Percentiles rank a stretch among this genome's conserved stretches.
Evolutionary conservation across 1,140 invertebrate species (phyloP).

Genomic region (Dreissena rostriformis): DNA sequence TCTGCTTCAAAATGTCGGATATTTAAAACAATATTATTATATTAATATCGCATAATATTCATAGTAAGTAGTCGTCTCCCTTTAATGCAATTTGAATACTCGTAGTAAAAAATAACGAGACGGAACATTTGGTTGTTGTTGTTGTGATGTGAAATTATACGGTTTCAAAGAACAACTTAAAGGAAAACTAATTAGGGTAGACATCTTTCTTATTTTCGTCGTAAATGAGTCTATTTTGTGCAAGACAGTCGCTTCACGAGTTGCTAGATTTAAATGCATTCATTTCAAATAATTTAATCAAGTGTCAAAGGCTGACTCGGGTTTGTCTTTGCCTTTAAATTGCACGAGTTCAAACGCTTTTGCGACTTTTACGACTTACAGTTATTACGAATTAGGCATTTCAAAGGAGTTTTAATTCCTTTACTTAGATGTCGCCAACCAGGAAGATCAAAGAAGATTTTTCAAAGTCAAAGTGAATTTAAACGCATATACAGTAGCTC

Average conservation of each 20-base stretch:
- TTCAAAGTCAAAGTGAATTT: conserved; percentile 51
- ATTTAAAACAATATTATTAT: no score
- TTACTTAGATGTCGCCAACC: conserved; percentile 45
- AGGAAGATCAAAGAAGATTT: conserved; percentile 35
- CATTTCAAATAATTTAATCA: conserved; percentile 31
- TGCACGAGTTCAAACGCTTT: conserved; percentile 43
- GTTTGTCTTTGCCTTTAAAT: conserved; percentile 26
- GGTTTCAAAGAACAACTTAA: not conserved
- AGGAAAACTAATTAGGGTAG: not conserved
- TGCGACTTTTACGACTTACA: conserved; percentile 47
- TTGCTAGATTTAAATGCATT: conserved; percentile 11
- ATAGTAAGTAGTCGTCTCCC: no score
- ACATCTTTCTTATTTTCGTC: not conserved
- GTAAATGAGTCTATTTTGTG: conserved; percentile 22
- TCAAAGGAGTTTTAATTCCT: conserved; percentile 55
- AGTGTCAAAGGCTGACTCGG: conserved; percentile 7
- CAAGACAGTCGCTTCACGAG: not conserved
- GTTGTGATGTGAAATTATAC: not conserved
- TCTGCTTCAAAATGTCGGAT: no score
- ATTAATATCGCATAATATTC: no score
- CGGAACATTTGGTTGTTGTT: no score
- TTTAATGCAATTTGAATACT: no score
- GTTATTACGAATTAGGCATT: conserved; percentile 58
- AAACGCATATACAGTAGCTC: conserved; percentile 50
- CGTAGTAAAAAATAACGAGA: no score